phyloP scores from a whole-genome alignment of 2,797 vertebrate genomes.

The Lophius americanus region DNA sequence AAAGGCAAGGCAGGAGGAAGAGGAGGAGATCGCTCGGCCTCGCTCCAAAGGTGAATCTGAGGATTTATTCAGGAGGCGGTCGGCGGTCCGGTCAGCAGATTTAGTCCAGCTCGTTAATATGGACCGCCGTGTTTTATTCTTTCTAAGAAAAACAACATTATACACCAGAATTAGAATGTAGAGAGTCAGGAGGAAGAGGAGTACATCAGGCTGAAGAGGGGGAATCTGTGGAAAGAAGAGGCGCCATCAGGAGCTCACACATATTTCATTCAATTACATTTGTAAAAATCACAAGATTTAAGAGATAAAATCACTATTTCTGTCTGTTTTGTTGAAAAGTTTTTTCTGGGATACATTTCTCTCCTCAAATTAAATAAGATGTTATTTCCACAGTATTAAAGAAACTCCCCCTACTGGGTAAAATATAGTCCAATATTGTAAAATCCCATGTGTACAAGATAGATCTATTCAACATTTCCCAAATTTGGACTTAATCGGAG shows the following conservation, averaged over 20 bases:
- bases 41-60: conserved; percentile 49
- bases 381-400: too few species aligned
- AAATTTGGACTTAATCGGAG: too few species aligned
- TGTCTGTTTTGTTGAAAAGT: too few species aligned
- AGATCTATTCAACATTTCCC: too few species aligned
- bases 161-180: neutral
- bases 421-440: too few species aligned
- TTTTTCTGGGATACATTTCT: too few species aligned
- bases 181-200: conserved; percentile 4
- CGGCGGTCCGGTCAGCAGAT: conserved; percentile 43
- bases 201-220: neutral
- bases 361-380: too few species aligned
- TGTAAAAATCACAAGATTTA: too few species aligned
- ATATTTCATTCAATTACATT: too few species aligned
- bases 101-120: conserved; percentile 19
- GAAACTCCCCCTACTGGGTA: too few species aligned
- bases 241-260: neutral
- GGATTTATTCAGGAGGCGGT: conserved; percentile 60
- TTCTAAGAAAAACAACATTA: neutral
- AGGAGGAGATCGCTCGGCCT: conserved; percentile 40
- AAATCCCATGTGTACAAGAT: too few species aligned
- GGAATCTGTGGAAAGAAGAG: neutral
- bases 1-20: conserved; percentile 56
- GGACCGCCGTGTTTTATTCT: conserved; percentile 11
- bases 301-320: too few species aligned